A percentile compares a stretch with the other conserved stretches of the same genome.
Evolutionary conservation across 1,140 invertebrate genomes (phyloP).

Genomic region (Proales similis): DNA sequence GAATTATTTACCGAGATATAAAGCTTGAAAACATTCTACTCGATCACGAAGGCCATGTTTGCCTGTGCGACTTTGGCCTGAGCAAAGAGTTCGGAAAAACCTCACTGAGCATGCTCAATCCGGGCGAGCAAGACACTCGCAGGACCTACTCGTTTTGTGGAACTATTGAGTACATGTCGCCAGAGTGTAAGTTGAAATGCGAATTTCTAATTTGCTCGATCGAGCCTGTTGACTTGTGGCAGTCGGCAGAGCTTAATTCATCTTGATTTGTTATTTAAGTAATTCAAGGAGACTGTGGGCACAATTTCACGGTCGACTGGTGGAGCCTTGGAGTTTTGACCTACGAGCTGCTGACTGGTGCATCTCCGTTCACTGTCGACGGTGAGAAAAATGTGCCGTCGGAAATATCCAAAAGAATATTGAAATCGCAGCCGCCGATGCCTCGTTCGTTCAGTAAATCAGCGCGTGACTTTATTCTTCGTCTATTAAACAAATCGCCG

Average conservation of each 20-base stretch:
- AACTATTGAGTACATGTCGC: constrained; percentile 97
- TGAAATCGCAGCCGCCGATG: constrained; percentile 68
- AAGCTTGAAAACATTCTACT: constrained; percentile 96
- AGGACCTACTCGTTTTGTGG: constrained; percentile 74
- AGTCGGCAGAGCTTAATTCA: too few relatives aligned
- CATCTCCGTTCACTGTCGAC: constrained; percentile 49
- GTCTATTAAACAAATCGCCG: constrained; percentile 79
- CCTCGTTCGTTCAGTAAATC: constrained; percentile 63
- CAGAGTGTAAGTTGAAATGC: too few relatives aligned
- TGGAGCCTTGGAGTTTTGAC: constrained; percentile 64
- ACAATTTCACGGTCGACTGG: constrained; percentile 84
- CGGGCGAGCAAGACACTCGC: neutral
- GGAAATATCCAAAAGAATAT: constrained; percentile 61
- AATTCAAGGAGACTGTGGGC: constrained; percentile 79
- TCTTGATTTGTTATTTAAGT: too few relatives aligned
- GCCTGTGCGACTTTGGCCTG: constrained; percentile 90
- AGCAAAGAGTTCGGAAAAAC: constrained; percentile 74
- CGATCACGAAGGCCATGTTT: constrained; percentile 97
- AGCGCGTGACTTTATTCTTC: constrained; percentile 63
- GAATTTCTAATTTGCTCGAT: too few relatives aligned
- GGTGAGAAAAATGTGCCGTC: constrained; percentile 50
- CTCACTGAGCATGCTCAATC: constrained; percentile 62
- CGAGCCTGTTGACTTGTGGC: too few relatives aligned
- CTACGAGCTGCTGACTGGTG: constrained; percentile 31
- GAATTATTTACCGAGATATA: constrained; percentile 93